Percentiles rank a stretch among this genome's conserved stretches.
Evolutionary conservation across 1,140 invertebrate genomes (phyloP).

Genomic region (Coptotermes formosanus): DNA sequence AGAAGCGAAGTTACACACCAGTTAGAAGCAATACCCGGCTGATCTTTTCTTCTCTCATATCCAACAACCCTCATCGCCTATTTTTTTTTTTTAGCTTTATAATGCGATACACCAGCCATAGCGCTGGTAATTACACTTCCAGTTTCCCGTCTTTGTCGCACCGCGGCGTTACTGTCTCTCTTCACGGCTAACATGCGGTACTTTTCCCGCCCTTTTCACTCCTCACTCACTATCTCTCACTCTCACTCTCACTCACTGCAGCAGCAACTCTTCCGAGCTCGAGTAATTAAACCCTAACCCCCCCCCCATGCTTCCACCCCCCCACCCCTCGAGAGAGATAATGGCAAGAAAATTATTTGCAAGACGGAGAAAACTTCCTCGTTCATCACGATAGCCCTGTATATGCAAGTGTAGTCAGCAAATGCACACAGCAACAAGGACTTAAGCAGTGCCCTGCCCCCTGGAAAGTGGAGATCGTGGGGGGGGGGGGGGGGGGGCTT

Average conservation of each 20-base stretch:
- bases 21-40: background rate
- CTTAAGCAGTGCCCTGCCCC: background rate
- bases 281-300: slow-evolving; percentile 9
- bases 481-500: too few relatives aligned
- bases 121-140: background rate
- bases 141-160: background rate
- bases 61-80: background rate
- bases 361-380: slow-evolving; percentile 8
- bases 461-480: background rate
- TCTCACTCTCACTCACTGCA: too few relatives aligned
- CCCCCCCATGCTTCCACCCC: background rate
- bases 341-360: slow-evolving; percentile 19
- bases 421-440: background rate
- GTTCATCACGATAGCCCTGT: slow-evolving; percentile 8
- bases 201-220: too few relatives aligned
- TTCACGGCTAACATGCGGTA: too few relatives aligned
- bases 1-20: background rate
- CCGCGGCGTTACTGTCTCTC: background rate
- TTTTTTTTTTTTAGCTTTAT: slow-evolving; percentile 16
- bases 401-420: background rate
- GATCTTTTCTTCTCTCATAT: background rate
- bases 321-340: background rate
- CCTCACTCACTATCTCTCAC: too few relatives aligned
- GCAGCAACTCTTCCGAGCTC: background rate
- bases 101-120: background rate